These are phyloP conservation scores for Ctenicera cuprea DNA, from an alignment of 2,888 invertebrate species.

Conservation along the genomic window DNA sequence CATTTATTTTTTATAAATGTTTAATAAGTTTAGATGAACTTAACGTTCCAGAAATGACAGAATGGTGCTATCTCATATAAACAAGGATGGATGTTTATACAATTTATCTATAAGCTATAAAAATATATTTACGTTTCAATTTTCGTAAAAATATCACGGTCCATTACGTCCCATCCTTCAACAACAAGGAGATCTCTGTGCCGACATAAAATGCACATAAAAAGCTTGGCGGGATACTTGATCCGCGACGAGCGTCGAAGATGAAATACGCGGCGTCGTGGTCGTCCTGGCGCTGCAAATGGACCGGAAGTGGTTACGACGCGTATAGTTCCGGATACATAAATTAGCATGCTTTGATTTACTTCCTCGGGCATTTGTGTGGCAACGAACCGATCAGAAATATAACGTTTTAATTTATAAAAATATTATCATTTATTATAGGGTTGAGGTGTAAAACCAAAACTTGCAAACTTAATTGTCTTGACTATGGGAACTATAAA, in stretches of 20 bases:
- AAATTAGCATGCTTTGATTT: constrained; percentile 48
- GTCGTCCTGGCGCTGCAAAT: constrained; percentile 63
- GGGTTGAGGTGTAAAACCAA: too few relatives aligned
- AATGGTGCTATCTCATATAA: constrained; percentile 43
- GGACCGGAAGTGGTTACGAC: constrained; percentile 67
- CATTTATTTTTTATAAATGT: too few relatives aligned
- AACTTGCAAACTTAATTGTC: too few relatives aligned
- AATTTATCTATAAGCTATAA: constrained; percentile 62
- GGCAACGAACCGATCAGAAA: background rate
- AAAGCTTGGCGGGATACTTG: constrained; percentile 67
- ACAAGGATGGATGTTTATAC: constrained; percentile 40
- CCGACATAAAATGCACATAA: constrained; percentile 69
- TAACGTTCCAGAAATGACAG: too few relatives aligned
- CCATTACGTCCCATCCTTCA: constrained; percentile 69
- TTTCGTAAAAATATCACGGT: constrained; percentile 71
- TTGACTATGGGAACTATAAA: too few relatives aligned
- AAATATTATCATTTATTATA: too few relatives aligned
- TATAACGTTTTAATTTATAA: too few relatives aligned
- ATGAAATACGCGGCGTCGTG: constrained; percentile 68
- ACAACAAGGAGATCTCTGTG: constrained; percentile 67
- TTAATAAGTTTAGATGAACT: too few relatives aligned
- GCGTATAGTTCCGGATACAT: constrained; percentile 54
- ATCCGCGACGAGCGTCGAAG: constrained; percentile 64
- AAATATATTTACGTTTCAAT: constrained; percentile 72
- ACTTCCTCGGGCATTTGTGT: constrained; percentile 14